A percentile compares a stretch with the other conserved stretches of the same genome.
Evolutionary conservation across 2,797 vertebrate species (phyloP).

Genomic region (Ptychobarbus kaznakovi): DNA sequence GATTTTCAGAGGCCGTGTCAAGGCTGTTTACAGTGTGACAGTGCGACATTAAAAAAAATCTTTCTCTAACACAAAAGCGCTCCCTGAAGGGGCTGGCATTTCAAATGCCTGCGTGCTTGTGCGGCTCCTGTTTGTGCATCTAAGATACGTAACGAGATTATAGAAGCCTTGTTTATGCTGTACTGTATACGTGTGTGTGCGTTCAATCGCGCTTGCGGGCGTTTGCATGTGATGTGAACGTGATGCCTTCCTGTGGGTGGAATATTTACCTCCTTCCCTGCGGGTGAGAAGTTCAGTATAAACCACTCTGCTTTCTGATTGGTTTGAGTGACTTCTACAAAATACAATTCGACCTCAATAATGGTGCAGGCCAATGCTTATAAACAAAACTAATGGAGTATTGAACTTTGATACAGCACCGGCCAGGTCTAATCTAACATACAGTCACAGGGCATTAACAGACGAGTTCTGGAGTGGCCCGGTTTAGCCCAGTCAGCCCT

Average conservation of each 20-base stretch:
- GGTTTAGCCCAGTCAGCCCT: constrained; percentile 51
- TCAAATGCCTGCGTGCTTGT: constrained; percentile 45
- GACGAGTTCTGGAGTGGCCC: neutral
- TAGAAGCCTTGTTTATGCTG: neutral
- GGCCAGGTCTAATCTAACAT: constrained; percentile 59
- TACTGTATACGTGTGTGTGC: constrained; percentile 11
- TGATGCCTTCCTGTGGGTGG: constrained; percentile 45
- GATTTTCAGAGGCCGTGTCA: constrained; percentile 45
- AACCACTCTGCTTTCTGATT: constrained; percentile 61
- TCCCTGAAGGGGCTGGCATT: constrained; percentile 55
- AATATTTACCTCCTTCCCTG: constrained; percentile 59
- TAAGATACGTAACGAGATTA: constrained; percentile 33
- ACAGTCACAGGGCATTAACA: constrained; percentile 45
- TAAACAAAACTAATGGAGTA: constrained; percentile 66
- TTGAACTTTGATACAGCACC: constrained; percentile 64
- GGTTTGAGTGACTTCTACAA: constrained; percentile 60
- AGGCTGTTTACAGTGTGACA: constrained; percentile 53
- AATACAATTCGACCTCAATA: constrained; percentile 60
- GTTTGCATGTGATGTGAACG: constrained; percentile 24
- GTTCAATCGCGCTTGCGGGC: neutral
- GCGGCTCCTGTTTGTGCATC: neutral
- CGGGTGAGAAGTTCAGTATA: constrained; percentile 56
- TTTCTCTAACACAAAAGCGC: constrained; percentile 42
- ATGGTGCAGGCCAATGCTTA: constrained; percentile 53
- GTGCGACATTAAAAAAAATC: constrained; percentile 55